A percentile compares a stretch with the other conserved stretches of the same genome.
phyloP scores from a whole-genome alignment of 2,888 invertebrate species.

The Clitarchus hookeri region DNA sequence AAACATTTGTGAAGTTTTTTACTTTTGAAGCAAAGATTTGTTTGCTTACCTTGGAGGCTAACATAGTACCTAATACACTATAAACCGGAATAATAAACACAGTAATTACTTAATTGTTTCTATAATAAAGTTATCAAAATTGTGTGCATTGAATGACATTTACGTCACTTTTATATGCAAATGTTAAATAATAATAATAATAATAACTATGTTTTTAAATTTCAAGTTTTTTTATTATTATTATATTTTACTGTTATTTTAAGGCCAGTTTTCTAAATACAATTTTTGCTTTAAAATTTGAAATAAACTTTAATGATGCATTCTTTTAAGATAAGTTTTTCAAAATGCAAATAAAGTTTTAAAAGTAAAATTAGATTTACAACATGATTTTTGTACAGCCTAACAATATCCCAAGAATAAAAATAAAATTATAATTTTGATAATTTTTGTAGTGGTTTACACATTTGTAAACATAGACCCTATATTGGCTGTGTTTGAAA shows the following conservation, averaged over 20 bases:
- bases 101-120: not conserved
- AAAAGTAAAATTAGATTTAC: not conserved
- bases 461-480: not conserved
- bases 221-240: too few species aligned
- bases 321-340: not conserved
- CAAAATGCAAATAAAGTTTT: not conserved
- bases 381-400: not conserved
- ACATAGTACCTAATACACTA: not conserved
- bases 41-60: not conserved
- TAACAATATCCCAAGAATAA: not conserved
- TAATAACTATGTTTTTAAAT: too few species aligned
- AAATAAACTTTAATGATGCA: not conserved
- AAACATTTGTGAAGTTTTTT: constrained; percentile 20
- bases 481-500: not conserved
- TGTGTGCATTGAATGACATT: too few species aligned
- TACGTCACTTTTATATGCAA: too few species aligned
- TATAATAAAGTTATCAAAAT: too few species aligned
- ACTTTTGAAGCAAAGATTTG: not conserved
- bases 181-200: too few species aligned
- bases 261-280: not conserved
- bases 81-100: not conserved
- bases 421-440: not conserved
- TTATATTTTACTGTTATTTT: too few species aligned
- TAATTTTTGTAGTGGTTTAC: not conserved
- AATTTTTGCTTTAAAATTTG: not conserved